Percentiles rank a stretch among this genome's conserved stretches.
These are phyloP conservation scores for Apotomis turbidana DNA, from an alignment of 2,888 invertebrate species.

Conservation along the genomic window DNA sequence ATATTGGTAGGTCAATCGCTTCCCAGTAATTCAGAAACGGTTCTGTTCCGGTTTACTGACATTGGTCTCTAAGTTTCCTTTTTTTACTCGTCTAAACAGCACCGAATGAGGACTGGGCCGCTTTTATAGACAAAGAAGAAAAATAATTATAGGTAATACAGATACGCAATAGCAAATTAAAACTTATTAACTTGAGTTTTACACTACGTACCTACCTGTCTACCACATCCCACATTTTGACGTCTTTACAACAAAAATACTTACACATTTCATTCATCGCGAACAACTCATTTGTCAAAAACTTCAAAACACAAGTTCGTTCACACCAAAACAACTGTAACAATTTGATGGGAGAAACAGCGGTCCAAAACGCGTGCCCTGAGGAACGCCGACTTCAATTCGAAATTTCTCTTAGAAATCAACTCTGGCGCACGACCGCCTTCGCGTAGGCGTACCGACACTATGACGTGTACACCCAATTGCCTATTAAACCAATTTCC, in stretches of 20 bases:
- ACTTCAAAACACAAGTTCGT: conserved; percentile 49
- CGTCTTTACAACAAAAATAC: conserved; percentile 51
- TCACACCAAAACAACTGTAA: conserved; percentile 48
- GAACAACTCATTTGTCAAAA: conserved; percentile 47
- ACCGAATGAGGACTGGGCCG: neutral
- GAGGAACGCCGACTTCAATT: conserved; percentile 59
- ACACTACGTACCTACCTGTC: neutral
- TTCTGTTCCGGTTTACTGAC: conserved; percentile 10
- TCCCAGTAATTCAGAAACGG: conserved; percentile 1
- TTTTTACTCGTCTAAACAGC: neutral
- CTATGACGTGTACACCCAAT: conserved; percentile 77
- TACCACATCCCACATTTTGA: neutral
- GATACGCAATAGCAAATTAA: neutral
- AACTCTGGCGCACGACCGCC: conserved; percentile 71
- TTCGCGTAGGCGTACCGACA: conserved; percentile 74
- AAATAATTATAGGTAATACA: neutral
- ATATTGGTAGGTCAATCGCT: neutral
- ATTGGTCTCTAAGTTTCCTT: neutral
- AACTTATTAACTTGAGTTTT: neutral
- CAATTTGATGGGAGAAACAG: conserved; percentile 47
- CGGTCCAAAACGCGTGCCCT: conserved; percentile 58
- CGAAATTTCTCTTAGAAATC: conserved; percentile 47
- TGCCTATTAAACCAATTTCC: conserved; percentile 64
- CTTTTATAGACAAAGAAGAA: neutral
- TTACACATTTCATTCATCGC: conserved; percentile 77